Base-by-base conservation (phyloP, 1,140 invertebrate species). In the Armadillidium nasatum region DNA sequence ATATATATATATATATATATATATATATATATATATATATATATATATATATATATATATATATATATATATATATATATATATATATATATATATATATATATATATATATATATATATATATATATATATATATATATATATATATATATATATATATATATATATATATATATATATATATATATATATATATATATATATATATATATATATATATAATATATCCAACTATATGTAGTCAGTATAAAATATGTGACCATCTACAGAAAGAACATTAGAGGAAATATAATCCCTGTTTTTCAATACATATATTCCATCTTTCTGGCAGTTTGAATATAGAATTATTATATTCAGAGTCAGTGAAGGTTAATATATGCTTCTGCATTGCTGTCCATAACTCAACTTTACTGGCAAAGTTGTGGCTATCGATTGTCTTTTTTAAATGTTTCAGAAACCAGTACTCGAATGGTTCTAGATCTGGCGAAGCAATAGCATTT, bases 341-440 rank as follows among this genome's bases (percentile, higher is more conserved):
- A 4, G 77, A 78, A 19, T 71, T 67, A 19, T 71, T 72, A 44
- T 75, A 43, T 23, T 78, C 77, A n/a, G 43, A 66, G 23, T 78
- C 77, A 10, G 77, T 73, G 71, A 76, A 73, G 66, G 43, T 78
- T 60, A 75, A 72, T 46, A 44, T 69, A 74, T 78, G 74, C 43
- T 76, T 74, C 33, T 73, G 71, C 22, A 78, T 73, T 19, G 77
- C 77, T 23, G 77, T 75, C 77, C 77, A 78, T 23, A 74, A 73
- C 71, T 66, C 73, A 6, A 74, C 73, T 10, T 74, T 60, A 72
- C 75, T 74, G 44, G 73, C 75, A 74, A 78, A 78, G 66, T 74
- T 44, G 43, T 67, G 73, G n/a, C 72, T 66, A 9, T 76, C 50
- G 3, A 76, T 23, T 67, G 71, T 66, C 3, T 76, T 74, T 66